Percentiles rank a stretch among this genome's conserved stretches.
Evolutionary conservation across 2,888 invertebrate genomes (phyloP).

Genomic region (Oligia latruncula): DNA sequence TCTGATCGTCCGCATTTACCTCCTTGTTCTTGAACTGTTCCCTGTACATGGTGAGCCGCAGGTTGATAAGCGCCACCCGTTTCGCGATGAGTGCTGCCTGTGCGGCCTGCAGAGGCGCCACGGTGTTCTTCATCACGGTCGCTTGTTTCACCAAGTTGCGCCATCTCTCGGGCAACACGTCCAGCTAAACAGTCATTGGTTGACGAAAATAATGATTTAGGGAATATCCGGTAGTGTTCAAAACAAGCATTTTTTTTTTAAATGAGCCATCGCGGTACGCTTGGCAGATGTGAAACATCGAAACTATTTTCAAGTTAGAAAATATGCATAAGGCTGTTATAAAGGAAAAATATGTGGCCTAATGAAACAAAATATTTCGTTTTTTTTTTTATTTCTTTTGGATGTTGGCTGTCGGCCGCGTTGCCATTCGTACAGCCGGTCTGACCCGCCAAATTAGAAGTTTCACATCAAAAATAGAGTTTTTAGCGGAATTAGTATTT

Average conservation of each 20-base stretch:
- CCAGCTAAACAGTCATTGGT: constrained; percentile 79
- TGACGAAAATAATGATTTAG: not conserved
- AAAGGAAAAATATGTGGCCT: not conserved
- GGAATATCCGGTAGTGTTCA: not conserved
- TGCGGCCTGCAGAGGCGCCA: constrained; percentile 96
- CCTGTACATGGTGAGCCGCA: constrained; percentile 93
- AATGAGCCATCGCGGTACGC: not conserved
- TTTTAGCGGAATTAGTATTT: too few species aligned
- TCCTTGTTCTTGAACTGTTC: constrained; percentile 92
- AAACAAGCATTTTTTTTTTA: not conserved
- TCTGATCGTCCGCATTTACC: constrained; percentile 64
- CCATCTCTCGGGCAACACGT: constrained; percentile 97
- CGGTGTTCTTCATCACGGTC: constrained; percentile 95
- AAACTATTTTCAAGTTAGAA: not conserved
- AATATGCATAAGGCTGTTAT: not conserved
- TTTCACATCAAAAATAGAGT: not conserved
- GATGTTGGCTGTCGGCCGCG: not conserved
- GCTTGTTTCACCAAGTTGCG: constrained; percentile 95
- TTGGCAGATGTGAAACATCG: not conserved
- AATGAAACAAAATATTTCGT: not conserved
- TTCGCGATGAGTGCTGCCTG: constrained; percentile 97
- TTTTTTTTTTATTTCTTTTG: not conserved
- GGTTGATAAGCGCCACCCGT: constrained; percentile 94
- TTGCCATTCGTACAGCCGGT: not conserved
- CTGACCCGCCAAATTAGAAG: not conserved